Evolutionary conservation across 2,797 vertebrate genomes (phyloP).

Genomic region (Heliangelus exortis): DNA sequence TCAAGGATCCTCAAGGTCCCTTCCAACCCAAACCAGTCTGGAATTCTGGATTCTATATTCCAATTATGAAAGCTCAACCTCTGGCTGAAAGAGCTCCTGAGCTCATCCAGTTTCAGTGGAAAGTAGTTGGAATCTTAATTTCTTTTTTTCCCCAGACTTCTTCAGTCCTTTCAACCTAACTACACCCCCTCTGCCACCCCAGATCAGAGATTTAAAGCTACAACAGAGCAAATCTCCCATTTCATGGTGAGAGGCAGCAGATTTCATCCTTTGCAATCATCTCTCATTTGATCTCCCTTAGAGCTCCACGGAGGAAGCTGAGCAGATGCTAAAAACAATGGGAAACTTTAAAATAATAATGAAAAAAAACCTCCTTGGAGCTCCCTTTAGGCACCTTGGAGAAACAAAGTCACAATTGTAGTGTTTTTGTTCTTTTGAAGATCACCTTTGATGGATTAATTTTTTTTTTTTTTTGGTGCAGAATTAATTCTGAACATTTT

Average conservation of each 20-base stretch:
- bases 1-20: no score
- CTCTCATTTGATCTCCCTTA: not conserved
- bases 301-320: not conserved
- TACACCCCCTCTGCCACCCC: not conserved
- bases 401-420: not conserved
- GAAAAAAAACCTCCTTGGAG: not conserved
- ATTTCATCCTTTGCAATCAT: not conserved
- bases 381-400: not conserved
- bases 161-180: not conserved
- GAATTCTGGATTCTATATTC: no score
- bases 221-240: not conserved
- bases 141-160: not conserved
- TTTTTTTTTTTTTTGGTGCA: not conserved
- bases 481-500: not conserved
- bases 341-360: not conserved
- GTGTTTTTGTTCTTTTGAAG: not conserved
- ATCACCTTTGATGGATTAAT: constrained; percentile 36
- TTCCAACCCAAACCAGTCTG: no score
- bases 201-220: not conserved
- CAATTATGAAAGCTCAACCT: not conserved
- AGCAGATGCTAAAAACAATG: not conserved
- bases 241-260: not conserved
- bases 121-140: not conserved
- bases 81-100: not conserved
- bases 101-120: not conserved